Evolutionary conservation across 2,888 invertebrate species (phyloP).

Genomic region (Hololepta plana): DNA sequence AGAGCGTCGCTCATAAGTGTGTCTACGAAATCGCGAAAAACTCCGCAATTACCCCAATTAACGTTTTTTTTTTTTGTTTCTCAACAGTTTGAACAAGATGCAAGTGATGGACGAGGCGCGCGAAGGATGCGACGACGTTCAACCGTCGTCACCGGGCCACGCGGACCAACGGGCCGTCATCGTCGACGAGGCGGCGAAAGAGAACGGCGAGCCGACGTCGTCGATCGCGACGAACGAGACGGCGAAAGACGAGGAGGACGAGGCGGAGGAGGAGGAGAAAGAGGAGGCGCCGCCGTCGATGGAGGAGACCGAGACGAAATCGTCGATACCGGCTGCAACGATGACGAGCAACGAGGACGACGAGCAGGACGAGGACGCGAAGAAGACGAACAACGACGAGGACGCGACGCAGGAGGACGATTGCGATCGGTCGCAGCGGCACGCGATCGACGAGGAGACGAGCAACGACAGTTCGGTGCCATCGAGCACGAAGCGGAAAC

Average conservation of each 20-base stretch:
- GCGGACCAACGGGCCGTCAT: no score
- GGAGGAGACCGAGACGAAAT: slow-evolving; percentile 8
- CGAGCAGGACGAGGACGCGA: slow-evolving; percentile 8
- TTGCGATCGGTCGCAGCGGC: not conserved
- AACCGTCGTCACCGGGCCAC: slow-evolving; percentile 26
- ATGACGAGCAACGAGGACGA: slow-evolving; percentile 8
- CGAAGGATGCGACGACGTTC: slow-evolving; percentile 24
- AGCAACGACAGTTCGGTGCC: slow-evolving; percentile 9
- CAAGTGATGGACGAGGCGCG: slow-evolving; percentile 37
- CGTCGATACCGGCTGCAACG: slow-evolving; percentile 8
- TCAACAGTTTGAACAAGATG: slow-evolving; percentile 40
- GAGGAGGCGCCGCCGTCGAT: slow-evolving; percentile 4
- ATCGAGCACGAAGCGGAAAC: slow-evolving; percentile 12
- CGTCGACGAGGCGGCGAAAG: no score
- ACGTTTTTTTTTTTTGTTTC: slow-evolving; percentile 19
- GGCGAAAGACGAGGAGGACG: slow-evolving; percentile 7
- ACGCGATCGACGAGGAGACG: slow-evolving; percentile 12
- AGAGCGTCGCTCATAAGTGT: no score
- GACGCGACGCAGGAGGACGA: slow-evolving; percentile 9
- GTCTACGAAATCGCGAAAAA: no score
- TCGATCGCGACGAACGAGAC: slow-evolving; percentile 8
- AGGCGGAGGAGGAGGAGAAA: slow-evolving; percentile 9
- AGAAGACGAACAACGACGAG: slow-evolving; percentile 6
- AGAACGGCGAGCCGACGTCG: no score
- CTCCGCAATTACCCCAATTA: no score